Evolutionary conservation across 1,140 invertebrate species (phyloP).

Genomic region (Lucilia sericata): DNA sequence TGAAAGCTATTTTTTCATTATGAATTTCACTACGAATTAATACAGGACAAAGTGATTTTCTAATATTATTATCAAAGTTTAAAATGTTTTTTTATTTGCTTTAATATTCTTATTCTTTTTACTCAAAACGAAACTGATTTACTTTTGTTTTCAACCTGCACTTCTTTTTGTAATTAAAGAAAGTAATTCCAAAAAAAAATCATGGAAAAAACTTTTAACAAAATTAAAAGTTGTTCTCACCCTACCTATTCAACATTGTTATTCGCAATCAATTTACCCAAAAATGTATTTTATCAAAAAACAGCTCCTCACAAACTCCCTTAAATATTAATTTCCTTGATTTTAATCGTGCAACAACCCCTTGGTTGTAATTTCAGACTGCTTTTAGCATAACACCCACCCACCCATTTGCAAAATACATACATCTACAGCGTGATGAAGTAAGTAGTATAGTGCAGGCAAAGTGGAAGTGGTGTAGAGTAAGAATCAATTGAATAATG

Average conservation of each 20-base stretch:
- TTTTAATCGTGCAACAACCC: constrained; percentile 34
- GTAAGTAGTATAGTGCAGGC: background rate
- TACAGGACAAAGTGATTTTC: too few species aligned
- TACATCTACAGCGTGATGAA: background rate
- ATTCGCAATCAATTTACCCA: background rate
- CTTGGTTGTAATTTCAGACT: background rate
- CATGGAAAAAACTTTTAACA: background rate
- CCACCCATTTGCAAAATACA: background rate
- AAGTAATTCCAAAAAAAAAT: too few species aligned
- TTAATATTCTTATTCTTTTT: too few species aligned
- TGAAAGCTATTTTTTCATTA: too few species aligned
- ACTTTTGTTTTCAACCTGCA: too few species aligned
- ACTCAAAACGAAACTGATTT: too few species aligned
- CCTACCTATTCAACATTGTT: background rate
- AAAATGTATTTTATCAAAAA: background rate
- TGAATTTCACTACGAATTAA: too few species aligned
- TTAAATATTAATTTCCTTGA: constrained; percentile 42
- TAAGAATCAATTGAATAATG: constrained; percentile 39
- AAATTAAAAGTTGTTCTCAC: background rate
- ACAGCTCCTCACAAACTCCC: background rate
- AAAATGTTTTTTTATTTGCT: too few species aligned
- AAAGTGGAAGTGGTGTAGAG: background rate
- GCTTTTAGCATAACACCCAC: background rate
- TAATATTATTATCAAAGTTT: too few species aligned
- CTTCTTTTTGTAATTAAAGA: too few species aligned